These are phyloP conservation scores for Ariolimax columbianus DNA, from an alignment of 2,888 invertebrate species.

Conservation along the genomic window DNA sequence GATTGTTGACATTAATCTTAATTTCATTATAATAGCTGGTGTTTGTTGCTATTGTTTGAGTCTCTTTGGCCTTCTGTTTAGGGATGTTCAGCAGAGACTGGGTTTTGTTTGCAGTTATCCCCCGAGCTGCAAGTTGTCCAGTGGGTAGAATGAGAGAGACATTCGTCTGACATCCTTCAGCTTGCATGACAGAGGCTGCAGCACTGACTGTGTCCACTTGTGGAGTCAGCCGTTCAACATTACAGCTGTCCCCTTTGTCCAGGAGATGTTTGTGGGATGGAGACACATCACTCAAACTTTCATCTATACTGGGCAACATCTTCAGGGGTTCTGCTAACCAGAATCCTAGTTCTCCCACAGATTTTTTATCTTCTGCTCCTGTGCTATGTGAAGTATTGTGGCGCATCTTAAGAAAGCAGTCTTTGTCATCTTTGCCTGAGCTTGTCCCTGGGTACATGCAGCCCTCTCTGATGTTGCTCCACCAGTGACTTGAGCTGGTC, in stretches of 20 bases:
- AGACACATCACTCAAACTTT: background rate
- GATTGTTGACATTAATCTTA: background rate
- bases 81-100: background rate
- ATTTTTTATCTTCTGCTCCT: constrained; percentile 1
- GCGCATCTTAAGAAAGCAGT: background rate
- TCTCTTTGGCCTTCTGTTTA: background rate
- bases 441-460: background rate
- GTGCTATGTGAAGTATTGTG: background rate
- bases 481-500: background rate
- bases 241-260: background rate
- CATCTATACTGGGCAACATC: constrained; percentile 8
- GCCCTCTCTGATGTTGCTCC: background rate
- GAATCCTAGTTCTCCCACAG: background rate
- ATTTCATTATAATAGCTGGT: background rate
- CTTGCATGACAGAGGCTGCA: background rate
- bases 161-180: background rate
- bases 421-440: background rate
- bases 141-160: background rate
- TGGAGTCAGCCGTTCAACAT: background rate
- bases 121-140: background rate
- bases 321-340: background rate
- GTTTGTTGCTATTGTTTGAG: background rate
- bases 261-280: no score
- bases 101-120: background rate
- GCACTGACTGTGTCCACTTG: background rate